Evolutionary conservation across 2,888 invertebrate genomes (phyloP), one percentile per base, ranked within the genome.

Genomic region (Tenodera sinensis): DNA sequence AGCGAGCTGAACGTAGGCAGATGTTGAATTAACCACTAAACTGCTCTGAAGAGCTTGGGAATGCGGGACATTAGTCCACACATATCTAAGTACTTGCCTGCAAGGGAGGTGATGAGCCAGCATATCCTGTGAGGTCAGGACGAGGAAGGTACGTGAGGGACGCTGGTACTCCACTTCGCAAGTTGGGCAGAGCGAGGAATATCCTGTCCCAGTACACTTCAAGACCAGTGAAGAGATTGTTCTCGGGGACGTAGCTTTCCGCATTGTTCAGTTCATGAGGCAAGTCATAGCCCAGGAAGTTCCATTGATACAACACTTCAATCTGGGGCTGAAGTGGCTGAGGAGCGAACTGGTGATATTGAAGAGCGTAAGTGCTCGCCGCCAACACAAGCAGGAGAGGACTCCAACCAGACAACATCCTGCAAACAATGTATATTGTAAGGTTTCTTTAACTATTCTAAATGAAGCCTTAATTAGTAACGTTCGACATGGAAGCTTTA

Each of bases 141-240:
- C 96, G 94, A 0, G 97, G 95, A 12, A 97, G 95, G 93, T 95
- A 95, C 20, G 95, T 95, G 6, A 98, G 92, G 0, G 97, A 96
- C 0, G 97, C 96, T 0, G 97, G 96, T 0, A 97, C 96, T 6
- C 98, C 98, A 0, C 95, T 94, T 89, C 97, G 94, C 28, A 97
- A 93, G 88, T 97, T 94, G 0, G 98, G 97, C 20, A 96, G 95
- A 0, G 97, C 95, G 20, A 98, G 90, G 92, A 97, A 97, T 42
- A 97, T 93, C 90, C 96, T 94, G 91, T 97, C 96, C 93, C 95
- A 95, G 2, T 95, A 95, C 82, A 97, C 94, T 92, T 97, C 97
- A 90, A 97, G 92, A 1, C 97, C 97, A 0, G 97, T 97, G 84
- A 96, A 95, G 7, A 97, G 95, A 0, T 96, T 95, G 93, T 97